These are phyloP conservation scores for Sylvilagus bachmani DNA, from an alignment of 2,113 vertebrate species.

Conservation along the genomic window DNA sequence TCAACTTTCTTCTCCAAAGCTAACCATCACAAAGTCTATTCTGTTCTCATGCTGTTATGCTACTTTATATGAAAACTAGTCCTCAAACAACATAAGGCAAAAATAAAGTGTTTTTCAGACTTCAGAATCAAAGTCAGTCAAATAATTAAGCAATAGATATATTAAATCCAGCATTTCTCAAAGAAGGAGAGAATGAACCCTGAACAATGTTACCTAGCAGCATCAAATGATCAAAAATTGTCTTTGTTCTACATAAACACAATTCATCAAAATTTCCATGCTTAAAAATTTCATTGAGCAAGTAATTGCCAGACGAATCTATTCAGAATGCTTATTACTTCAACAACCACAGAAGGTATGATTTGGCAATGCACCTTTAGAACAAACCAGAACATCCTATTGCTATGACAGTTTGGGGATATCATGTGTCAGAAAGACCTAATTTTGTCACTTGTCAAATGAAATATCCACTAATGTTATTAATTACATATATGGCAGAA, in stretches of 20 bases:
- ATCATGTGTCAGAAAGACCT: background rate
- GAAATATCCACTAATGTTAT: background rate
- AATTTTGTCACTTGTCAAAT: conserved; percentile 8
- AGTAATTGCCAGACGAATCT: background rate
- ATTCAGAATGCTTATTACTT: background rate
- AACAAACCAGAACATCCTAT: background rate
- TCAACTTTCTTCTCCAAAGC: background rate
- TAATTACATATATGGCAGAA: background rate
- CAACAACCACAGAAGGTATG: background rate
- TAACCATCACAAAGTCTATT: background rate
- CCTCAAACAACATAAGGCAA: background rate
- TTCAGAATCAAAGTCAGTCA: conserved; percentile 2
- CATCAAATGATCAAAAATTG: background rate
- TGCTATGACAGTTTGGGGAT: background rate
- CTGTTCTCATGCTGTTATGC: background rate
- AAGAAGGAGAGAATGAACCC: background rate
- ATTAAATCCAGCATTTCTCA: conserved; percentile 2
- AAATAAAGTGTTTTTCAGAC: background rate
- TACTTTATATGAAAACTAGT: conserved; percentile 27
- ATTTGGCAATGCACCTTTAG: background rate
- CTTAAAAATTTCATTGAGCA: background rate
- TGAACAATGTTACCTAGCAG: background rate
- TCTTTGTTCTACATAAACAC: background rate
- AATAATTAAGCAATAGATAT: background rate
- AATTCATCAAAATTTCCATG: background rate